Evolutionary conservation across 2,888 invertebrate species (phyloP).

Genomic region (Eupelmus urozonus): DNA sequence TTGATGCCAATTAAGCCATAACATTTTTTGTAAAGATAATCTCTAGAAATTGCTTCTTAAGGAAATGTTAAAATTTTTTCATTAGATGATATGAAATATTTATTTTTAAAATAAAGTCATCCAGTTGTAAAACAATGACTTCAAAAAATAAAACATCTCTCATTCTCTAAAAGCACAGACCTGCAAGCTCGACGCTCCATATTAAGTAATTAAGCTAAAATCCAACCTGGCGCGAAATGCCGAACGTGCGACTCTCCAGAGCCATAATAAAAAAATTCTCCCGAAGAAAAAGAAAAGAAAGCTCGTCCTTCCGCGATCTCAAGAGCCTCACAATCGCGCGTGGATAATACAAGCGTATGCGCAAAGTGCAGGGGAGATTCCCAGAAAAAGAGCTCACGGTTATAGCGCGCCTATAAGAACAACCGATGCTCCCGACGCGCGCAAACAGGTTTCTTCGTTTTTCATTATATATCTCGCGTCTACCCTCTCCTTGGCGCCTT

Average conservation of each 20-base stretch:
- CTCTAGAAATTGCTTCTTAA: no score
- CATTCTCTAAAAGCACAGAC: background rate
- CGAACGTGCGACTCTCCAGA: background rate
- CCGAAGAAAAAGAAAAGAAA: constrained; percentile 1
- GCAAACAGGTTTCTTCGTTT: background rate
- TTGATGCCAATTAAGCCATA: no score
- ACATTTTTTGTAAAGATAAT: no score
- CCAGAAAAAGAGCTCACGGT: no score
- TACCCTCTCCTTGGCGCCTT: background rate
- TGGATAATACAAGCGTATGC: background rate
- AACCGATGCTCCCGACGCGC: no score
- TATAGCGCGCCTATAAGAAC: no score
- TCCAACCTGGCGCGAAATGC: background rate
- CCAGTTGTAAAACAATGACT: no score
- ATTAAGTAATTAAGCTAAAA: constrained; percentile 53
- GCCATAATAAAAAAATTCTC: constrained; percentile 37
- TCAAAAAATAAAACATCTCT: background rate
- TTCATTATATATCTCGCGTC: background rate
- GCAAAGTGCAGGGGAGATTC: background rate
- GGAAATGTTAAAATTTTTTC: no score
- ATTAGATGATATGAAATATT: no score
- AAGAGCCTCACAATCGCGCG: no score
- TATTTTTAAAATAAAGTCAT: no score
- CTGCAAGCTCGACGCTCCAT: constrained; percentile 17
- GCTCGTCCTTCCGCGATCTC: background rate